Evolutionary conservation across 1,140 invertebrate species (phyloP).

Genomic region (Diprion similis): DNA sequence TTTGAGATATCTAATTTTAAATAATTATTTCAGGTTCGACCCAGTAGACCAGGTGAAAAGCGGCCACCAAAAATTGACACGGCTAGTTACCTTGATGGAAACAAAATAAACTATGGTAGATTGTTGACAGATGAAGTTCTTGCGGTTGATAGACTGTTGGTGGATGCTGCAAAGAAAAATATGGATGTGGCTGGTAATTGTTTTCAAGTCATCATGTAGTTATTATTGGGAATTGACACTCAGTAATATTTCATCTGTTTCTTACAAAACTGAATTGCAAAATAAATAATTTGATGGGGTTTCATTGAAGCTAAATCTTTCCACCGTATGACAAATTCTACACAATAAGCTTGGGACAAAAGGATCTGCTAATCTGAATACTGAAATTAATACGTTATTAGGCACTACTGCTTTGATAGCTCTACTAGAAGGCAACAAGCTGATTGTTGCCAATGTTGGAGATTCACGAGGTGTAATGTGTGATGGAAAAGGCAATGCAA

Average conservation of each 20-base stretch:
- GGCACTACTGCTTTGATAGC: constrained; percentile 94
- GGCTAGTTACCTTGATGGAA: constrained; percentile 71
- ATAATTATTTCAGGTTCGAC: constrained; percentile 41
- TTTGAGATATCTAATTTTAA: not conserved
- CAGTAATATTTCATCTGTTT: too few species aligned
- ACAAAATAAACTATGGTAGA: constrained; percentile 79
- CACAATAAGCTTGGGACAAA: not conserved
- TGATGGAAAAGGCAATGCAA: constrained; percentile 85
- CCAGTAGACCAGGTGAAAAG: constrained; percentile 40
- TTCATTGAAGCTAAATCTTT: not conserved
- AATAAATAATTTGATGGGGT: too few species aligned
- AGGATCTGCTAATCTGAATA: not conserved
- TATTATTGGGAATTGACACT: too few species aligned
- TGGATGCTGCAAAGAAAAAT: constrained; percentile 81
- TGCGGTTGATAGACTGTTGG: constrained; percentile 78
- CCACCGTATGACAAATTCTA: not conserved
- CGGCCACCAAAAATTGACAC: constrained; percentile 53
- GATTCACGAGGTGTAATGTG: constrained; percentile 96
- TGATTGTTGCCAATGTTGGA: constrained; percentile 95
- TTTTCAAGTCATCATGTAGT: not conserved
- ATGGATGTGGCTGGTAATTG: constrained; percentile 81
- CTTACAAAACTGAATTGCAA: too few species aligned
- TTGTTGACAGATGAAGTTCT: constrained; percentile 87
- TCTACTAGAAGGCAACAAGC: constrained; percentile 77
- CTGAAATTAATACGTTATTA: constrained; percentile 40